Evolutionary conservation across 1,140 invertebrate genomes (phyloP), one percentile per base, ranked within the genome.

Genomic region (Trichonephila inaurata): DNA sequence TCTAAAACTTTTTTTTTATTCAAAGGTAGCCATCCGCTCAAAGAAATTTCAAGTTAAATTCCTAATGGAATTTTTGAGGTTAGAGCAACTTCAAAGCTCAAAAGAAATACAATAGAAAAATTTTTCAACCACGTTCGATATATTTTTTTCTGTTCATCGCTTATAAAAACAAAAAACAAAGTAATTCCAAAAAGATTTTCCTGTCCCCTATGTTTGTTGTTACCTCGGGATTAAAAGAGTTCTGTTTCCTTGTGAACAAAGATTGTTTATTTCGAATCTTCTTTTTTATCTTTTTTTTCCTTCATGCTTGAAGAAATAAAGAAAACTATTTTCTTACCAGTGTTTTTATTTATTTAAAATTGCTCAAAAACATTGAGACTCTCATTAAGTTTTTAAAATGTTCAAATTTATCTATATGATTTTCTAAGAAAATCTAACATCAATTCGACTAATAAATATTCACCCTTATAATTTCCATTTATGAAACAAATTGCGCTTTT

Each of bases 1-100:
- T 77, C 18, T 77, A 40, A 40, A n/a, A 33, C 40, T 40, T 40
- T 40, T 77, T 77, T 77, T 62, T 77, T 77, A 33, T 33, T 33
- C 69, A 33, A 77, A 77, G 28, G 12, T 51, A 51, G 10, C 51
- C 51, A 51, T 77, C 14, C 69, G 69, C 18, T 77, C 69, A 77
- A 77, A 77, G 28, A 77, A 77, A 77, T 77, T 77, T 77, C 16
- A 18, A 33, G 69, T 77, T 77, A 77, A 77, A 77, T 77, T 28
- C 28, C 33, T 77, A 77, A 77, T 77, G 28, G 69, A 77, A 77
- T 77, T 77, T 77, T 77, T 77, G 28, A 77, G 69, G 24, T 77
- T 77, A 16, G 69, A 33, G 28, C 33, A 77, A 28, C 28, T 33
- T 40, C 69, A 77, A 77, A 77, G 28, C 16, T 3, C 12, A 33